These are phyloP conservation scores for Monomorium pharaonis DNA, from an alignment of 1,140 invertebrate species.

Conservation along the genomic window DNA sequence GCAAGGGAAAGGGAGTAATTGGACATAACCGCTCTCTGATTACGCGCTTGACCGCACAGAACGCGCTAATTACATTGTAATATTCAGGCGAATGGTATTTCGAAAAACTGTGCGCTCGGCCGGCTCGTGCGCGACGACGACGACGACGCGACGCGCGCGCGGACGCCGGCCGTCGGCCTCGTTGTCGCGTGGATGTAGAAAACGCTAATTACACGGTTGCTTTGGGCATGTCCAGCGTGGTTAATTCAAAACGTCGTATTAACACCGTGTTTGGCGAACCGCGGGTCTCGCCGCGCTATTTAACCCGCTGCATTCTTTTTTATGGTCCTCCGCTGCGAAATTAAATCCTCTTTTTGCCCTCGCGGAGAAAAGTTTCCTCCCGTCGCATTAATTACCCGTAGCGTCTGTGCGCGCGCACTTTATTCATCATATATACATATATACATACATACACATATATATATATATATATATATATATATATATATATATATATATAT, in stretches of 20 bases:
- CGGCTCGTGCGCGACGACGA: background rate
- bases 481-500: too few relatives aligned
- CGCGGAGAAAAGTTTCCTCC: background rate
- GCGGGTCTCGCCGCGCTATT: background rate
- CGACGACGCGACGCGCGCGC: background rate
- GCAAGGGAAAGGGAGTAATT: too few relatives aligned
- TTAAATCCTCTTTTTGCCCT: background rate
- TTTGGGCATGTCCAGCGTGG: background rate
- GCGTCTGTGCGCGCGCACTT: conserved; percentile 28
- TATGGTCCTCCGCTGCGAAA: background rate
- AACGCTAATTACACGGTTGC: conserved; percentile 1
- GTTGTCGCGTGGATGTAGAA: background rate
- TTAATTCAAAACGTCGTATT: conserved; percentile 29
- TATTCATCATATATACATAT: background rate
- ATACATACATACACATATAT: too few relatives aligned
- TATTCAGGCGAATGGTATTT: conserved; percentile 44
- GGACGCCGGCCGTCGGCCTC: background rate
- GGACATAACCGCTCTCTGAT: conserved; percentile 26
- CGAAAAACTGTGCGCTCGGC: background rate
- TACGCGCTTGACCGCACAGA: conserved; percentile 19
- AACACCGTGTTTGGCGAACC: conserved; percentile 12
- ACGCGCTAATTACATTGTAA: conserved; percentile 33
- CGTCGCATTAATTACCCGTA: conserved; percentile 24
- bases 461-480: too few relatives aligned
- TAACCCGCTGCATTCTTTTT: background rate